A percentile compares a stretch with the other conserved stretches of the same genome.
phyloP scores from a whole-genome alignment of 2,797 vertebrate genomes.

The Characodon lateralis region DNA sequence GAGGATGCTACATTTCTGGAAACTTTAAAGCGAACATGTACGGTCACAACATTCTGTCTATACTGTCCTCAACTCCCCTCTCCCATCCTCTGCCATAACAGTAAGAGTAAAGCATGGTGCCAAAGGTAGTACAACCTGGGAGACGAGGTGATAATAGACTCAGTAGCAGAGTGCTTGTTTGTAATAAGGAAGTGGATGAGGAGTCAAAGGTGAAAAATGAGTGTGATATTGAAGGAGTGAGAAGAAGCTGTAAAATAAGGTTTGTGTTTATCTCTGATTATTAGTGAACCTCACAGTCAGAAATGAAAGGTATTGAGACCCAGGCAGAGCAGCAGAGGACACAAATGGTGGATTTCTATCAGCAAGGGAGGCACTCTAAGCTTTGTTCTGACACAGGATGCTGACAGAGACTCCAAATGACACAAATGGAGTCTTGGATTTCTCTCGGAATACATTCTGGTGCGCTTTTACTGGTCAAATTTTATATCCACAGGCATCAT shows the following conservation, averaged over 20 bases:
- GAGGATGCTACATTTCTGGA: background rate
- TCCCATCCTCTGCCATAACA: slow-evolving; percentile 38
- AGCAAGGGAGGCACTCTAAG: slow-evolving; percentile 1
- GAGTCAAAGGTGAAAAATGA: slow-evolving; percentile 83
- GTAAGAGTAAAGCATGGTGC: slow-evolving; percentile 65
- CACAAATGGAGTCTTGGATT: slow-evolving; percentile 7
- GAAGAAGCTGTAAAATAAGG: slow-evolving; percentile 53
- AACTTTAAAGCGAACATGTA: background rate
- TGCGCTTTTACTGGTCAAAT: slow-evolving; percentile 9
- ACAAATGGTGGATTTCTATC: slow-evolving; percentile 39
- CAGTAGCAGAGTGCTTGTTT: slow-evolving; percentile 73
- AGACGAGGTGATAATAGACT: slow-evolving; percentile 77
- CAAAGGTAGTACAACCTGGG: slow-evolving; percentile 78
- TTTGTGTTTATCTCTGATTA: slow-evolving; percentile 68
- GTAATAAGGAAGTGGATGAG: slow-evolving; percentile 78
- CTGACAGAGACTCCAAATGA: slow-evolving; percentile 22
- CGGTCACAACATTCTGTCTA: slow-evolving; percentile 17
- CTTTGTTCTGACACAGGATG: slow-evolving; percentile 26
- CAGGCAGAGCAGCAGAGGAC: slow-evolving; percentile 21
- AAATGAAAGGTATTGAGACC: slow-evolving; percentile 48
- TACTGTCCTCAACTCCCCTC: slow-evolving; percentile 25
- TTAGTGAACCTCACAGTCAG: slow-evolving; percentile 46
- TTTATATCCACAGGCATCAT: slow-evolving; percentile 1
- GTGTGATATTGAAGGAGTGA: slow-evolving; percentile 74
- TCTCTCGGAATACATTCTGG: slow-evolving; percentile 2